phyloP scores from a whole-genome alignment of 1,140 invertebrate genomes.

The Drosophila ananassae region DNA sequence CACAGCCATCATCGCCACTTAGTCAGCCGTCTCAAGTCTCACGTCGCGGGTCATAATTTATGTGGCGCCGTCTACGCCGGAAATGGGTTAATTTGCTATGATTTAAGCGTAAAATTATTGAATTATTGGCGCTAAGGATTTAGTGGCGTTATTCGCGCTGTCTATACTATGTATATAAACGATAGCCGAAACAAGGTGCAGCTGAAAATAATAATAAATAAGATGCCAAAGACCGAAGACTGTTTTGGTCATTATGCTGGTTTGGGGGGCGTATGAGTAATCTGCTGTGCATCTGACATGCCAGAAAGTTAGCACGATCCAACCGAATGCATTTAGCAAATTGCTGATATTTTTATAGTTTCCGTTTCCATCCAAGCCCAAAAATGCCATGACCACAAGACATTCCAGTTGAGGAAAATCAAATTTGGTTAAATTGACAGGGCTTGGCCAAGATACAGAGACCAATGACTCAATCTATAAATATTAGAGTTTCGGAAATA shows the following conservation, averaged over 20 bases:
- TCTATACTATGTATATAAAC: conserved; percentile 44
- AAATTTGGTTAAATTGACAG: conserved; percentile 29
- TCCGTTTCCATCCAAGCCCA: conserved; percentile 35
- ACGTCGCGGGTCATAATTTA: conserved; percentile 69
- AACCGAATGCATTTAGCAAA: conserved; percentile 55
- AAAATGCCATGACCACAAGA: conserved; percentile 40
- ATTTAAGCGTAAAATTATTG: conserved; percentile 83
- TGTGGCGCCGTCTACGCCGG: conserved; percentile 78
- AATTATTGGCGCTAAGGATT: conserved; percentile 76
- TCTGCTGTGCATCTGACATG: conserved; percentile 31
- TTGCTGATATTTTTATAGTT: conserved; percentile 40
- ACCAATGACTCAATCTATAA: conserved; percentile 18
- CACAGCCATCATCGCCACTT: conserved; percentile 4
- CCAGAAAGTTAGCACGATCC: conserved; percentile 2
- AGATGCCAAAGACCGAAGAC: conserved; percentile 3
- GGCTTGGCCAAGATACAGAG: conserved; percentile 2
- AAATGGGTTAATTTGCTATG: conserved; percentile 83
- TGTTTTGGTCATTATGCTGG: conserved; percentile 4
- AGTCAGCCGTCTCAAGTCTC: conserved; percentile 33
- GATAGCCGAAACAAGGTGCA: conserved; percentile 46
- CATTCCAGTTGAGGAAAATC: conserved; percentile 39
- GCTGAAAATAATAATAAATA: conserved; percentile 4
- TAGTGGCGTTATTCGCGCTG: conserved; percentile 60
- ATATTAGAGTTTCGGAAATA: conserved; percentile 16
- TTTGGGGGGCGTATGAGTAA: conserved; percentile 48